Percentiles rank a stretch among this genome's conserved stretches.
Evolutionary conservation across 2,113 vertebrate genomes (phyloP).

Genomic region (Hippopotamus amphibius): DNA sequence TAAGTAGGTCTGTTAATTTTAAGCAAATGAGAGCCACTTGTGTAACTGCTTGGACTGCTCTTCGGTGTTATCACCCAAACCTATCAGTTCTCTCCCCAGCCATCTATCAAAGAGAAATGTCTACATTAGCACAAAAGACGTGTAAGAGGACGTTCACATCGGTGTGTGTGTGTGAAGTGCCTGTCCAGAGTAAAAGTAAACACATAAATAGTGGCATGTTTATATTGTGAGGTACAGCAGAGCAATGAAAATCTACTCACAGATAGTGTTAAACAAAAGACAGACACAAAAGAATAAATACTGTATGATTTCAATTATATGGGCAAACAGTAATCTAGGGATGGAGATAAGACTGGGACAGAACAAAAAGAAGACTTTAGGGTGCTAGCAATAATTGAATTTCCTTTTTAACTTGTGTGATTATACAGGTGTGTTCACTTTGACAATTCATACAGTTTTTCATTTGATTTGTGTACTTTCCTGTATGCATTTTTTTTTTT

Average conservation of each 20-base stretch:
- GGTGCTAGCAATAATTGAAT: not conserved
- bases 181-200: not conserved
- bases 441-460: not conserved
- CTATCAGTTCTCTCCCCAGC: not conserved
- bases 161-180: not conserved
- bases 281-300: accelerated
- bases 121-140: not conserved
- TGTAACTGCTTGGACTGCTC: not conserved
- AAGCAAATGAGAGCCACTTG: not conserved
- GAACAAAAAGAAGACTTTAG: not conserved
- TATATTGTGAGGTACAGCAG: no score
- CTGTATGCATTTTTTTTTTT: not conserved
- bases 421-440: not conserved
- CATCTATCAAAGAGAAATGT: not conserved
- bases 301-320: accelerated
- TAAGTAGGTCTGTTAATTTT: not conserved
- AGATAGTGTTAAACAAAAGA: not conserved
- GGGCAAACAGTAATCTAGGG: not conserved
- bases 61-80: not conserved
- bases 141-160: accelerated
- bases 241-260: not conserved
- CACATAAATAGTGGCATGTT: not conserved
- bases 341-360: not conserved
- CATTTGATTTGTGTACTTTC: not conserved
- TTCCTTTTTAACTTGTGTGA: not conserved